Conservation (phyloP, 2,797 vertebrate species). For the Otus scops region DNA sequence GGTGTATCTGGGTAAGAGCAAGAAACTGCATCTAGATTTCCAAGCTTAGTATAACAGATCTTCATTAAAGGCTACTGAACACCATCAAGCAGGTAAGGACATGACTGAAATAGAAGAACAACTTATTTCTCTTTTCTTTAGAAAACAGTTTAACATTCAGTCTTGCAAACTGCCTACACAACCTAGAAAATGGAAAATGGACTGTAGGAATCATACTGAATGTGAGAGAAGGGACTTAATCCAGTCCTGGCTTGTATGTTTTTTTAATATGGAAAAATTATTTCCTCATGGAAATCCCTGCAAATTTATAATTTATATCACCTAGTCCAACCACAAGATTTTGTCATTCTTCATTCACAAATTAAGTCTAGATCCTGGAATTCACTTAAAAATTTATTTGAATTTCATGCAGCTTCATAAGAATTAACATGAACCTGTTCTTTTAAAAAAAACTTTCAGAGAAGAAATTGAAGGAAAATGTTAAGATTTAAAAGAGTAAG, state of each 20-base stretch:
- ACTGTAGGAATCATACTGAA: neutral
- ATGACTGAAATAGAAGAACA: neutral
- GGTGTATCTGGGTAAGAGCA: neutral
- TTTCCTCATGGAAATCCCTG: neutral
- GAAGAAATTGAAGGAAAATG: neutral
- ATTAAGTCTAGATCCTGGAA: neutral
- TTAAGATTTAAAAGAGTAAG: neutral
- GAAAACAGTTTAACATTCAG: neutral
- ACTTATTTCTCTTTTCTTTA: neutral
- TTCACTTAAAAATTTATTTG: neutral
- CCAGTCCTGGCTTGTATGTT: neutral
- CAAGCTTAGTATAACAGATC: neutral
- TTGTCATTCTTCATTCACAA: neutral
- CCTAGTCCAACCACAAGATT: neutral
- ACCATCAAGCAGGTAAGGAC: neutral
- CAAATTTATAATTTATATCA: neutral
- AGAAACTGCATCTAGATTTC: neutral
- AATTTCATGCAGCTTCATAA: neutral
- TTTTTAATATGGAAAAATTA: neutral
- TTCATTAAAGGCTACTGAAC: neutral
- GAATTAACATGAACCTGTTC: neutral
- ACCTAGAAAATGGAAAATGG: neutral
- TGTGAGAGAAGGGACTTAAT: neutral
- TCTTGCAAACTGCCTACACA: neutral
- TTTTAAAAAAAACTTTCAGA: neutral